Base-by-base conservation (phyloP, 2,113 vertebrate genomes). In the Poeciliopsis turrubarensis region DNA sequence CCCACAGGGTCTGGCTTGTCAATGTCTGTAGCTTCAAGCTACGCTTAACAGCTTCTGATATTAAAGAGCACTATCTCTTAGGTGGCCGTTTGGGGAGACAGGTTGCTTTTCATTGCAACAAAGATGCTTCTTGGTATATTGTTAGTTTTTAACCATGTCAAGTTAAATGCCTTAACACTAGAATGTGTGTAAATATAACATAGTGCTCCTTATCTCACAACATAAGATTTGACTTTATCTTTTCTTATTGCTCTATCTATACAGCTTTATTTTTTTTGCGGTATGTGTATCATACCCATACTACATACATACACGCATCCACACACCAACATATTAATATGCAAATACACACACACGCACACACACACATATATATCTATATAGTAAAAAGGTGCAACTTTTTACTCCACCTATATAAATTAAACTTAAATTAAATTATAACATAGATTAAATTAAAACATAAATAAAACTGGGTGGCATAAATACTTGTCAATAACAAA, bases 1-100 rank as follows among this genome's bases (percentile, higher is more conserved):
- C 95, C 95, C 86, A 93, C 84, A 95, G 96, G 17, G 93, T 93
- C 91, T 83, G 71, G 85, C 92, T 94, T 95, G 95, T 95, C 96
- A 96, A 94, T 90, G 94, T 95, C 91, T 94, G 92, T 89, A 94
- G 93, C 94, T 95, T 93, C 86, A 89, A 94, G 93, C 89, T 78
- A 87, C 94, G 91, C 91, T 87, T 91, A 79, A 68, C 89, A 91
- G 89, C 92, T 93, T 93, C 92, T 92, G 93, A 94, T 96, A 95
- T 97, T 94, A 95, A 94, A 94, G 92, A 87, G 85, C 89, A 87
- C 87, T 87, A 90, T 94, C 94, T 95, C 93, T 86, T 82, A 92
- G 91, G 93, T 93, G 86, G 89, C 85, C 87, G 87, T 92, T 89
- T 44, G 57, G 88, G 90, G 92, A 90, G 91, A 93, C 51, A 72